A percentile compares a stretch with the other conserved stretches of the same genome.
These are phyloP conservation scores for Prorops nasuta DNA, from an alignment of 1,140 invertebrate genomes.

Conservation along the genomic window DNA sequence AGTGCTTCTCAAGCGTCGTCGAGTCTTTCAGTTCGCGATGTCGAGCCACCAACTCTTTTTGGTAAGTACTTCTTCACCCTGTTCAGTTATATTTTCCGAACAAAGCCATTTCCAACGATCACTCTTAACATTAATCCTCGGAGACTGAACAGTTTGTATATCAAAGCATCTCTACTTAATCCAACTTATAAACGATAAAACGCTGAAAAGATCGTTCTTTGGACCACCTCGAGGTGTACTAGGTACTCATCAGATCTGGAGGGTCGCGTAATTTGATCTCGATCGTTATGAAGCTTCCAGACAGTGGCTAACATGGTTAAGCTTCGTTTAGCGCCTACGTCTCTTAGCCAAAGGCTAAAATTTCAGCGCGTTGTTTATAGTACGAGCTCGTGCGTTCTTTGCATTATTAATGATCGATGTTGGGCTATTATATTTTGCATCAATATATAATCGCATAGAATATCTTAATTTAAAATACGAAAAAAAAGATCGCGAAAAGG, in stretches of 20 bases:
- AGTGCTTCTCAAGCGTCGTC: slow-evolving; percentile 76
- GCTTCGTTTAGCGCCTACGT: slow-evolving; percentile 34
- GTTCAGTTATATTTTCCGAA: not conserved
- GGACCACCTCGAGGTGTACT: slow-evolving; percentile 25
- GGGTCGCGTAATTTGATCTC: slow-evolving; percentile 36
- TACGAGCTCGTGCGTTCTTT: no score
- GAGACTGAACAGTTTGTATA: not conserved
- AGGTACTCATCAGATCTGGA: slow-evolving; percentile 28
- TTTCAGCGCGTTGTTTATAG: no score
- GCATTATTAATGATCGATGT: no score
- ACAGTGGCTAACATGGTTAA: slow-evolving; percentile 41
- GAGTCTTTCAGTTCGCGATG: slow-evolving; percentile 72
- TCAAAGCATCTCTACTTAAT: slow-evolving; percentile 14
- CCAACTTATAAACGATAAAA: slow-evolving; percentile 27
- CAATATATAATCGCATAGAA: no score
- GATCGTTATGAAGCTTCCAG: slow-evolving; percentile 42
- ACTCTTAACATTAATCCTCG: not conserved
- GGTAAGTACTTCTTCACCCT: no score
- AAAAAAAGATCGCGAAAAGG: no score
- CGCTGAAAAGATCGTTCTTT: slow-evolving; percentile 34
- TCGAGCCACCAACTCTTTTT: slow-evolving; percentile 58
- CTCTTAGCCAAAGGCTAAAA: slow-evolving; percentile 14
- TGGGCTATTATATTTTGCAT: no score
- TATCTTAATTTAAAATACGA: no score
- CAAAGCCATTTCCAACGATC: not conserved